phyloP scores from a whole-genome alignment of 1,140 invertebrate genomes.

The Euwallacea fornicatus region DNA sequence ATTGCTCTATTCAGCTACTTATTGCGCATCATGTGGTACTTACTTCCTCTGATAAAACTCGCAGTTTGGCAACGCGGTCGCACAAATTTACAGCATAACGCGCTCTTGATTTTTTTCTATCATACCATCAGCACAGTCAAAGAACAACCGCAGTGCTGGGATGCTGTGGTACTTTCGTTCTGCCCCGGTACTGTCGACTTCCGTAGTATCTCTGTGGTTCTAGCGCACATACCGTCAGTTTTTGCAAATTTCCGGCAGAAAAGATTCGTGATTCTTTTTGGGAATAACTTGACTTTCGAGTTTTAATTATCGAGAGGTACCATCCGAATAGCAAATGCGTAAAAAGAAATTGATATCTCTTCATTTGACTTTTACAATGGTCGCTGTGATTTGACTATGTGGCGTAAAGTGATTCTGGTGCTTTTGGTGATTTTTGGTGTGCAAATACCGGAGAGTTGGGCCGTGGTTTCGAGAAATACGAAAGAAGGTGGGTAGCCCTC shows the following conservation, averaged over 20 bases:
- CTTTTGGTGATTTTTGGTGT: not conserved
- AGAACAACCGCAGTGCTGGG: constrained; percentile 3
- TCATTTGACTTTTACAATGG: constrained; percentile 12
- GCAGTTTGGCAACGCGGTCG: constrained; percentile 5
- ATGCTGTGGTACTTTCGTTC: constrained; percentile 12
- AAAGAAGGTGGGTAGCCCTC: not conserved
- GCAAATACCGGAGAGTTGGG: not conserved
- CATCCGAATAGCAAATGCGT: not conserved
- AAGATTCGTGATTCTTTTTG: not conserved
- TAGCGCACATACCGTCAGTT: constrained; percentile 6
- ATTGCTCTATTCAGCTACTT: too few relatives aligned
- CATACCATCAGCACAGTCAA: constrained; percentile 3
- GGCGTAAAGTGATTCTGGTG: constrained; percentile 18
- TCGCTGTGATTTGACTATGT: constrained; percentile 23
- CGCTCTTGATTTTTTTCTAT: constrained; percentile 24
- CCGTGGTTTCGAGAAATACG: constrained; percentile 1
- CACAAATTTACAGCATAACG: constrained; percentile 1
- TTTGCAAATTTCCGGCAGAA: not conserved
- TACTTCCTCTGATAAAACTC: too few relatives aligned
- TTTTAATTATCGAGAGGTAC: not conserved
- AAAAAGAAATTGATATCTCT: constrained; percentile 1
- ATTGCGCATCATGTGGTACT: too few relatives aligned
- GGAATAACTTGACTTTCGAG: not conserved
- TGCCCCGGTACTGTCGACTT: constrained; percentile 9
- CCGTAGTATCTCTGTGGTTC: constrained; percentile 3